A percentile compares a stretch with the other conserved stretches of the same genome.
Evolutionary conservation across 1,140 invertebrate species (phyloP).

Genomic region (Formica exsecta): DNA sequence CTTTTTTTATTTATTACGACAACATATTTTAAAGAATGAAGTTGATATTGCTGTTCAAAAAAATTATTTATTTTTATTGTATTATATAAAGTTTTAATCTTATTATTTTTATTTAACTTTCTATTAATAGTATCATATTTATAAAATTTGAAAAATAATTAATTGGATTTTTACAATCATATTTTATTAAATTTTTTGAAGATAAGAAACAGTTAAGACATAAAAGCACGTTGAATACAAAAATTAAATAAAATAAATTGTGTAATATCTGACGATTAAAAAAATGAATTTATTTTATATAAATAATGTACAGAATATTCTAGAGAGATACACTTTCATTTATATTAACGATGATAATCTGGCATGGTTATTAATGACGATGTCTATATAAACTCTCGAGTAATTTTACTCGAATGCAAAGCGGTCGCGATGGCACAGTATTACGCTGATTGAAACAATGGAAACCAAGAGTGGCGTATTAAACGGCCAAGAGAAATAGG

Average conservation of each 20-base stretch:
- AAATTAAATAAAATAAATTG: not conserved
- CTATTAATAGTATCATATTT: not conserved
- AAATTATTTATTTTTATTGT: not conserved
- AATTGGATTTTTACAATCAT: not conserved
- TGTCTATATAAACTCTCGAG: constrained; percentile 3
- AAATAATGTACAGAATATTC: not conserved
- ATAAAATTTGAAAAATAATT: not conserved
- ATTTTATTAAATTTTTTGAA: not conserved
- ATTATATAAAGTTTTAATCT: not conserved
- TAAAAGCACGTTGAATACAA: not conserved
- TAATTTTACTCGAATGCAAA: constrained; percentile 33
- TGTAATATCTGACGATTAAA: not conserved
- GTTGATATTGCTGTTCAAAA: not conserved
- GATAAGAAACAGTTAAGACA: not conserved
- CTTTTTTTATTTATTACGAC: not conserved
- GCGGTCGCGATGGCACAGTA: not conserved
- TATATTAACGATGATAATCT: not conserved
- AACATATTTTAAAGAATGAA: not conserved
- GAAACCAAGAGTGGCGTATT: constrained; percentile 48
- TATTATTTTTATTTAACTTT: not conserved
- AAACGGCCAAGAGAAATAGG: constrained; percentile 47
- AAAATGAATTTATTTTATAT: not conserved
- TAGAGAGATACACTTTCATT: not conserved
- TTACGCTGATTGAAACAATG: constrained; percentile 57
- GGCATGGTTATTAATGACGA: constrained; percentile 24